These are phyloP conservation scores for Scaptomyza polygonia DNA, from an alignment of 2,888 invertebrate species.

Conservation along the genomic window DNA sequence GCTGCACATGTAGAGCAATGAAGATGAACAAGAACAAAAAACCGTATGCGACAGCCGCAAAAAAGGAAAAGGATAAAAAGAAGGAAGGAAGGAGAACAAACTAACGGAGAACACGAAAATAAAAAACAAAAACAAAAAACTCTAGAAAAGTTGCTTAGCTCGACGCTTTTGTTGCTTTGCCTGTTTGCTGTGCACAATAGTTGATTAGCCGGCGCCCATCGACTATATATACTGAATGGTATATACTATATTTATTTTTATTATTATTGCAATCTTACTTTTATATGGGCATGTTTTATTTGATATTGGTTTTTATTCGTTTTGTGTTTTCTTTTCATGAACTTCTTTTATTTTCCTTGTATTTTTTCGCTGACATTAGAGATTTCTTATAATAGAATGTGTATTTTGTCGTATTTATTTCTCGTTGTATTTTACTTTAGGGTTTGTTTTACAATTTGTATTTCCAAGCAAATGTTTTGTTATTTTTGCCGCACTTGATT, in stretches of 20 bases:
- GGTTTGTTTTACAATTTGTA: constrained; percentile 24
- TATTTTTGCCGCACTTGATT: constrained; percentile 12
- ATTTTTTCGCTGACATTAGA: constrained; percentile 22
- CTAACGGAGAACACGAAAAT: constrained; percentile 11
- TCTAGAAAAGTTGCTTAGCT: constrained; percentile 53
- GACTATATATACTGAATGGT: no score
- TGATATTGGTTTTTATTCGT: constrained; percentile 36
- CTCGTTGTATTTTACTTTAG: constrained; percentile 5
- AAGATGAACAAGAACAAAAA: constrained; percentile 34
- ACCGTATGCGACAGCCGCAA: constrained; percentile 33
- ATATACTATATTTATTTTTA: constrained; percentile 19
- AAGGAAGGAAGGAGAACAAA: constrained; percentile 2
- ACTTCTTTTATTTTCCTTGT: constrained; percentile 6
- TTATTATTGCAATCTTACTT: constrained; percentile 55
- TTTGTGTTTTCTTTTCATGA: constrained; percentile 31
- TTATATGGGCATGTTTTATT: constrained; percentile 34
- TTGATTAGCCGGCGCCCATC: no score
- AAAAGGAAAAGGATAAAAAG: constrained; percentile 10
- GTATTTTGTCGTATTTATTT: constrained; percentile 18
- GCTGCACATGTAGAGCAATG: constrained; percentile 24
- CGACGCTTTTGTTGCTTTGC: constrained; percentile 36
- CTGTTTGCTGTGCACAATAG: constrained; percentile 28
- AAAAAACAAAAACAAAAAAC: background rate
- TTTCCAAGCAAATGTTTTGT: constrained; percentile 11
- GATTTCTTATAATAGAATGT: constrained; percentile 23